These are phyloP conservation scores for Crossocerus cetratus DNA, from an alignment of 2,888 invertebrate genomes.

Conservation along the genomic window DNA sequence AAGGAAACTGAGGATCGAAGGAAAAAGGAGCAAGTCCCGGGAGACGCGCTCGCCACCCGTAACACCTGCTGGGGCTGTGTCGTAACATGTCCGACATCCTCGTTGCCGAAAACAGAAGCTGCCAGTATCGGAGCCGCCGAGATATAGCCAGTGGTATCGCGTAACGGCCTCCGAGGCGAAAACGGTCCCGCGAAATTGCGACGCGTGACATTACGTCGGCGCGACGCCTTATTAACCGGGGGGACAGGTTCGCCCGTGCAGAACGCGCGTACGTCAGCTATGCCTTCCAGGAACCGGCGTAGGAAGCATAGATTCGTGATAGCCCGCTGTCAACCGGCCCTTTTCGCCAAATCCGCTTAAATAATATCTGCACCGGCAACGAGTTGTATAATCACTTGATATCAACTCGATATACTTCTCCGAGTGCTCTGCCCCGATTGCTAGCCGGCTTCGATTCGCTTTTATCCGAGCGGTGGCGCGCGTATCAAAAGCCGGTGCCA, in stretches of 20 bases:
- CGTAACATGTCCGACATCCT: conserved; percentile 66
- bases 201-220: conserved; percentile 48
- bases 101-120: conserved; percentile 71
- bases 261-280: neutral
- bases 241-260: conserved; percentile 10
- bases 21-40: conserved; percentile 21
- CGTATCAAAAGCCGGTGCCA: too few species aligned
- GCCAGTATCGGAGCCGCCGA: conserved; percentile 41
- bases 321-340: neutral
- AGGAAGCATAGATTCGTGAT: conserved; percentile 21
- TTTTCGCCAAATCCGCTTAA: neutral
- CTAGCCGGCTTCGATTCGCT: too few species aligned
- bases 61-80: conserved; percentile 56
- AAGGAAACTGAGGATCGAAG: conserved; percentile 13
- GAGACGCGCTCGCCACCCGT: conserved; percentile 6
- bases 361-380: too few species aligned
- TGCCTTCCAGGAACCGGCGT: conserved; percentile 21
- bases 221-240: conserved; percentile 58
- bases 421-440: too few species aligned
- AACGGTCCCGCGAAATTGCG: conserved; percentile 58
- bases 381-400: too few species aligned
- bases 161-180: conserved; percentile 43
- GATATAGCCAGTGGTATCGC: conserved; percentile 61
- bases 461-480: too few species aligned
- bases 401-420: too few species aligned